Percentiles rank a stretch among this genome's conserved stretches.
Conservation (phyloP, 2,888 invertebrate species). For the Fragum fragum region DNA sequence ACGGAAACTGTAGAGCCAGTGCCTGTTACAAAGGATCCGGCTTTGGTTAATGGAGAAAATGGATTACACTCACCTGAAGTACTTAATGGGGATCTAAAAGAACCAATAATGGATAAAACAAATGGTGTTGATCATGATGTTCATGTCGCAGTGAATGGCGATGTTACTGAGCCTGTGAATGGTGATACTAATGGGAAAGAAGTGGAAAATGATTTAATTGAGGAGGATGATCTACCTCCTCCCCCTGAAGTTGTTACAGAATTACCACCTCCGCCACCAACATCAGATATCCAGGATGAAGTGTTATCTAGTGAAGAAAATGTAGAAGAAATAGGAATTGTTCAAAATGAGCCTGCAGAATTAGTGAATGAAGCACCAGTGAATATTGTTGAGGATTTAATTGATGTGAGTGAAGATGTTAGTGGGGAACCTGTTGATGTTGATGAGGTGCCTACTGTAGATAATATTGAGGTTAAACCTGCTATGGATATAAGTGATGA, state of each 20-base stretch:
- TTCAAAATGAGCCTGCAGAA: conserved; percentile 7
- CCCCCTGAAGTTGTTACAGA: conserved; percentile 64
- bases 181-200: conserved; percentile 49
- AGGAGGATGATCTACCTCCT: conserved; percentile 59
- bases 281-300: conserved; percentile 42
- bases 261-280: conserved; percentile 59
- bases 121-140: conserved; percentile 39
- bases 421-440: conserved; percentile 45
- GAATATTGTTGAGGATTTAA: conserved; percentile 24
- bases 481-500: conserved; percentile 58
- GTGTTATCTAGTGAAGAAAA: conserved; percentile 32
- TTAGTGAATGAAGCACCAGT: conserved; percentile 28
- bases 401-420: conserved; percentile 30
- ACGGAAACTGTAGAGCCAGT: conserved; percentile 57
- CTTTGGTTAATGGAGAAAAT: conserved; percentile 49
- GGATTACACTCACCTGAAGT: conserved; percentile 36
- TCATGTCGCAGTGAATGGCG: conserved; percentile 30
- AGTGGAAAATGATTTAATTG: conserved; percentile 42
- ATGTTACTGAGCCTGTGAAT: conserved; percentile 49
- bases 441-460: conserved; percentile 41
- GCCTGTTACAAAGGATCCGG: conserved; percentile 62
- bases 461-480: conserved; percentile 29
- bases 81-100: conserved; percentile 48
- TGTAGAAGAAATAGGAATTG: conserved; percentile 34
- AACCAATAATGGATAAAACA: conserved; percentile 38